phyloP scores from a whole-genome alignment of 2,797 vertebrate species.

The Antrozous pallidus region DNA sequence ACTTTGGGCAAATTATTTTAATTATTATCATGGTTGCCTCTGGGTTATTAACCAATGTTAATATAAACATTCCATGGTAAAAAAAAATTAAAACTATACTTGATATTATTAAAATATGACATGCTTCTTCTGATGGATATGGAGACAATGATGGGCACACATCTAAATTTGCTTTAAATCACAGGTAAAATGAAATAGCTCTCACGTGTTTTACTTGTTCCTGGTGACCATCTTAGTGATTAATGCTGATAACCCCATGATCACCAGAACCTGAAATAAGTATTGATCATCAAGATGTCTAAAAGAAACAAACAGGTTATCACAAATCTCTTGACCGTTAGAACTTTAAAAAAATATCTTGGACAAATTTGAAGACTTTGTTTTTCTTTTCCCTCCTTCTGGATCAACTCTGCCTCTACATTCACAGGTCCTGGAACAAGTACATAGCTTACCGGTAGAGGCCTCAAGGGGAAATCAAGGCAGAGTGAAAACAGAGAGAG shows the following conservation, averaged over 20 bases:
- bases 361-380: slow-evolving; percentile 38
- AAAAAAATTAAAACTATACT: slow-evolving; percentile 63
- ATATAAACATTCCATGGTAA: slow-evolving; percentile 66
- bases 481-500: neutral
- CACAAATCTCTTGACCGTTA: slow-evolving; percentile 1
- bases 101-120: slow-evolving; percentile 72
- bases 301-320: slow-evolving; percentile 46
- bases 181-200: slow-evolving; percentile 50
- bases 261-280: slow-evolving; percentile 54
- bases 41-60: slow-evolving; percentile 72
- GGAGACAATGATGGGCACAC: slow-evolving; percentile 60
- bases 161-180: slow-evolving; percentile 67
- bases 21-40: neutral
- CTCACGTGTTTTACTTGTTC: slow-evolving; percentile 31
- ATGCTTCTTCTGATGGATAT: slow-evolving; percentile 56
- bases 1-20: neutral
- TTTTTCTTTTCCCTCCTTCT: neutral
- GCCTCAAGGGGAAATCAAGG: neutral
- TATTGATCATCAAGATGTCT: slow-evolving; percentile 58
- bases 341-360: slow-evolving; percentile 17
- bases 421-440: neutral
- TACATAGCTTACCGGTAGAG: neutral
- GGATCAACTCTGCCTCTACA: neutral
- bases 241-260: slow-evolving; percentile 43
- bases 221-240: slow-evolving; percentile 35